Conservation (phyloP, 1,140 invertebrate genomes). For the Belonocnema kinseyi region DNA sequence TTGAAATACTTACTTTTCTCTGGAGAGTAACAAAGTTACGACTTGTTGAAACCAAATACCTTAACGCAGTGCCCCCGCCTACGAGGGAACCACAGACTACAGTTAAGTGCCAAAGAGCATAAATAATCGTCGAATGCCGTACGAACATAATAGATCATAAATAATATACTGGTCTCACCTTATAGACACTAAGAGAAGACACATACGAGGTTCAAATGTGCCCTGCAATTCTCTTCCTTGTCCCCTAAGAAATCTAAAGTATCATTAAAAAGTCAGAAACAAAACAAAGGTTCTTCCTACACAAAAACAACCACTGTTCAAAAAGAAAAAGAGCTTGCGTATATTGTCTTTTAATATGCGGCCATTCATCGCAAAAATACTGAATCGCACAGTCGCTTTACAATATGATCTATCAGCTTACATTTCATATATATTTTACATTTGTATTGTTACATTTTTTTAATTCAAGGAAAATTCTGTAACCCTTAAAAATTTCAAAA, state of each 20-base stretch:
- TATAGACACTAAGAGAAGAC: constrained; percentile 41
- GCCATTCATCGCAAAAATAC: constrained; percentile 44
- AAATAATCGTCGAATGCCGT: constrained; percentile 59
- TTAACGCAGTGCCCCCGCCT: constrained; percentile 50
- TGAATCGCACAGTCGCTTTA: constrained; percentile 5
- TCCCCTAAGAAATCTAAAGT: background rate
- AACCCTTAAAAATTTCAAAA: no score
- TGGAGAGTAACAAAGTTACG: constrained; percentile 57
- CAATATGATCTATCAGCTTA: background rate
- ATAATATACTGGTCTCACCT: constrained; percentile 58
- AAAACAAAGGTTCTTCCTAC: background rate
- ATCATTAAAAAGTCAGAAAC: background rate
- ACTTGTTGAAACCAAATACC: constrained; percentile 57
- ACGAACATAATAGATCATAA: constrained; percentile 57
- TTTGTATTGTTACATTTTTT: constrained; percentile 6
- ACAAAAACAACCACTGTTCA: constrained; percentile 13
- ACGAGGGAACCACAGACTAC: constrained; percentile 66
- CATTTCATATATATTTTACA: background rate
- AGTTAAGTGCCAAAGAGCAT: constrained; percentile 64
- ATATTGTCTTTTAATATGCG: constrained; percentile 53
- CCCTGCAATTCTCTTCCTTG: background rate
- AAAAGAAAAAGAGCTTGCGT: constrained; percentile 22
- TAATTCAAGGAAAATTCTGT: no score
- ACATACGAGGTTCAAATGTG: constrained; percentile 12
- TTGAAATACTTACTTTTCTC: constrained; percentile 53